phyloP scores from a whole-genome alignment of 2,797 vertebrate species.

The Cheirogaleus major region DNA sequence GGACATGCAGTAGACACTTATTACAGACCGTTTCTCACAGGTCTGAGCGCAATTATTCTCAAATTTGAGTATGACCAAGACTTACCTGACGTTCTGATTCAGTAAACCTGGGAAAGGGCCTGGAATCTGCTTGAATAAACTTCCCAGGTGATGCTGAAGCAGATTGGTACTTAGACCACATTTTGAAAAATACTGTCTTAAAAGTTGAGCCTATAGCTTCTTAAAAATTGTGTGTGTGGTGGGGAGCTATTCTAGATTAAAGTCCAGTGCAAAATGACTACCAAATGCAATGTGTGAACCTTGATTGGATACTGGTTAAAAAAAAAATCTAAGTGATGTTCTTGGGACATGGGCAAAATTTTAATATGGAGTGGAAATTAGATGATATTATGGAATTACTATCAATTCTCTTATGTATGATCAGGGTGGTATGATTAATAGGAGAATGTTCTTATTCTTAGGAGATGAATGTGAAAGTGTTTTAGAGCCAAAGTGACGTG shows the following conservation, averaged over 20 bases:
- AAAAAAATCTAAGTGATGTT: neutral
- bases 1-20: neutral
- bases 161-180: neutral
- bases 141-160: neutral
- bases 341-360: neutral
- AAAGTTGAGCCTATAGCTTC: neutral
- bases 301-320: neutral
- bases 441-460: neutral
- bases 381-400: neutral
- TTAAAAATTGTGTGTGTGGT: neutral
- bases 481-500: neutral
- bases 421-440: neutral
- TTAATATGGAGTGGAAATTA: neutral
- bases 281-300: neutral
- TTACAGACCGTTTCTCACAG: neutral
- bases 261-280: neutral
- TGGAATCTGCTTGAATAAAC: neutral
- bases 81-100: neutral
- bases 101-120: neutral
- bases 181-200: neutral
- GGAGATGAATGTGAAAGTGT: neutral
- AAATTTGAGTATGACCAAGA: neutral
- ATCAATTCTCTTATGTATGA: constrained; percentile 1
- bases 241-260: neutral
- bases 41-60: neutral